Conservation (phyloP, 2,888 invertebrate genomes). For the Platypus cylindrus region DNA sequence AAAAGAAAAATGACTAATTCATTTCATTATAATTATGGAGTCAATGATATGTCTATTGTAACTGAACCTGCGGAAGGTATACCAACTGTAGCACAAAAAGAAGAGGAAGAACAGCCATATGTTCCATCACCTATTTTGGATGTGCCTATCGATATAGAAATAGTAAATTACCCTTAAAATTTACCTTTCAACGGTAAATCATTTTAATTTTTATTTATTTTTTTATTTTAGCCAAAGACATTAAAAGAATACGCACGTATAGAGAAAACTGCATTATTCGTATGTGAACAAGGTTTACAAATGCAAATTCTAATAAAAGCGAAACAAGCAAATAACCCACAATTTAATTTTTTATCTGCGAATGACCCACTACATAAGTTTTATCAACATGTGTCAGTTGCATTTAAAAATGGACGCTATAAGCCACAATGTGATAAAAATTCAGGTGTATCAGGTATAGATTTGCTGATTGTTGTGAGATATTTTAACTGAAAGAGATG, state of each 20-base stretch:
- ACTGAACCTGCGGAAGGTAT: conserved; percentile 32
- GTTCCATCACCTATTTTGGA: conserved; percentile 57
- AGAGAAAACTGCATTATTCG: conserved; percentile 85
- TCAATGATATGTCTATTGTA: conserved; percentile 36
- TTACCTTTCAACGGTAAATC: no score
- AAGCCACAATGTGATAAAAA: conserved; percentile 21
- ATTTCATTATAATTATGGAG: conserved; percentile 65
- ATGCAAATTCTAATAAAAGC: conserved; percentile 99
- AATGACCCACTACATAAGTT: conserved; percentile 76
- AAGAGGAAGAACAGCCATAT: conserved; percentile 61
- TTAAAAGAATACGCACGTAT: conserved; percentile 86
- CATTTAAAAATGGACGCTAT: conserved; percentile 57
- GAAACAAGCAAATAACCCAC: conserved; percentile 85
- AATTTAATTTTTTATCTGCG: conserved; percentile 87
- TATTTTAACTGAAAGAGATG: no score
- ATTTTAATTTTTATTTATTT: neutral
- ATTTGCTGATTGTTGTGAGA: no score
- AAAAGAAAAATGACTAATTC: conserved; percentile 68
- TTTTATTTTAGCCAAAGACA: conserved; percentile 58
- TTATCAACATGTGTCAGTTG: conserved; percentile 64
- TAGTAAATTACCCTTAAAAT: conserved; percentile 41
- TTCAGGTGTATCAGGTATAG: no score
- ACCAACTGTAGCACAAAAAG: conserved; percentile 21
- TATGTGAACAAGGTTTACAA: conserved; percentile 82
- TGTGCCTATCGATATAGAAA: conserved; percentile 59